These are phyloP conservation scores for Porites divaricata DNA, from an alignment of 92 coral and sea anemone species.

Conservation along the genomic window DNA sequence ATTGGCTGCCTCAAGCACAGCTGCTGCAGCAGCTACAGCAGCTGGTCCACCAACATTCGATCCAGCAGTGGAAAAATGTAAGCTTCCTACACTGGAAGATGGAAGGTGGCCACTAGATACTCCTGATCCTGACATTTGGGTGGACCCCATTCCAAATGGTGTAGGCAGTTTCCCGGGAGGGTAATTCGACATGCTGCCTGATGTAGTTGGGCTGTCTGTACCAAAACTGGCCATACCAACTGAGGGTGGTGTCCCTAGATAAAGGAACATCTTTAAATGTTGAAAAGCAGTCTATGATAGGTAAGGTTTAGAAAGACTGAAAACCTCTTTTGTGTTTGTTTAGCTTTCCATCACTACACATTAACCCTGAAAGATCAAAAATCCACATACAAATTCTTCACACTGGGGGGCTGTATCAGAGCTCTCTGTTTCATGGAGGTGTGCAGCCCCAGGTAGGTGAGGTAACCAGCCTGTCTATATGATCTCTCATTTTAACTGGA, in stretches of 20 bases:
- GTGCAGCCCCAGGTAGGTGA: no score
- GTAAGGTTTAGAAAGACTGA: no score
- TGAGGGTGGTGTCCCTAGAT: constrained; percentile 29
- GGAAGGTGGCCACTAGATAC: constrained; percentile 29
- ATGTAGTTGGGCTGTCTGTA: constrained; percentile 40
- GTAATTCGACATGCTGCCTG: constrained; percentile 41
- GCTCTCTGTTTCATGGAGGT: no score
- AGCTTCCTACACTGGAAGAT: constrained; percentile 35
- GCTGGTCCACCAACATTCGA: constrained; percentile 71
- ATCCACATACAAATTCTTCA: no score
- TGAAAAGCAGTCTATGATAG: no score
- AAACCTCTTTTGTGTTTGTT: no score
- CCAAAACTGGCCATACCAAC: constrained; percentile 48
- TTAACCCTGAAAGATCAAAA: no score
- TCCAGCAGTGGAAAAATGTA: constrained; percentile 5
- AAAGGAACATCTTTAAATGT: no score
- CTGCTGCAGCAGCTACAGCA: constrained; percentile 95
- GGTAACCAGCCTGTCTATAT: no score
- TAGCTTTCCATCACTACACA: no score
- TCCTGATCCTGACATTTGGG: constrained; percentile 30
- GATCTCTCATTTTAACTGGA: no score
- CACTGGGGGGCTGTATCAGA: no score
- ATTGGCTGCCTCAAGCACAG: constrained; percentile 76
- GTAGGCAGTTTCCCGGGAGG: constrained; percentile 33
- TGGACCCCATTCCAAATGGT: constrained; percentile 38